Percentiles rank a stretch among this genome's conserved stretches.
Evolutionary conservation across 2,797 vertebrate species (phyloP).

Genomic region (Sciurus vulgaris): DNA sequence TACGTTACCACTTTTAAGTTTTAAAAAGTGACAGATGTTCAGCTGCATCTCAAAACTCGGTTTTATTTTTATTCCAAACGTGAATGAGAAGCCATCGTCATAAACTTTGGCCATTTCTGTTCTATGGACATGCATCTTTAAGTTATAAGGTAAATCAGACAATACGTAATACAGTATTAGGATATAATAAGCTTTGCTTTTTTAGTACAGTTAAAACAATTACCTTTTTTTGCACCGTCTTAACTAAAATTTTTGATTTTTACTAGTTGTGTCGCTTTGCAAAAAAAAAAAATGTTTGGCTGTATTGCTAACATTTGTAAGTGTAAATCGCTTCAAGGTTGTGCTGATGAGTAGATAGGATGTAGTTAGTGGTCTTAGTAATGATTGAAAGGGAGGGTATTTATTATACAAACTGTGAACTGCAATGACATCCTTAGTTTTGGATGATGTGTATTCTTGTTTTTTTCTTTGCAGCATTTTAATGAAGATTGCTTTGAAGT

Average conservation of each 20-base stretch:
- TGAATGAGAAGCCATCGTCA: conserved; percentile 75
- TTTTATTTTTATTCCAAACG: conserved; percentile 70
- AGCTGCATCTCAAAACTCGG: conserved; percentile 69
- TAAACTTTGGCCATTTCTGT: conserved; percentile 76
- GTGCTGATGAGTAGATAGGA: conserved; percentile 82
- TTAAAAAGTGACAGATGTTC: conserved; percentile 64
- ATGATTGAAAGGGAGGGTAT: conserved; percentile 88
- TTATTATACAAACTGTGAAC: conserved; percentile 90
- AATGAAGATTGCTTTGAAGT: conserved; percentile 87
- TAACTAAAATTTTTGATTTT: conserved; percentile 80
- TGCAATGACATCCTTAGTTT: conserved; percentile 86
- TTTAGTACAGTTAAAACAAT: conserved; percentile 78
- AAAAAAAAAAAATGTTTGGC: conserved; percentile 70
- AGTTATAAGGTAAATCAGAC: conserved; percentile 67
- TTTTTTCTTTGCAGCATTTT: conserved; percentile 83
- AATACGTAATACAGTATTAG: conserved; percentile 66
- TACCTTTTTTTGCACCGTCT: conserved; percentile 83
- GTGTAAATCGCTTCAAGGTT: conserved; percentile 84
- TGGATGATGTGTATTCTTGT: conserved; percentile 77
- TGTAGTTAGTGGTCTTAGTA: conserved; percentile 83
- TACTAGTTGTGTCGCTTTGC: conserved; percentile 83
- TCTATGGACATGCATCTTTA: conserved; percentile 64
- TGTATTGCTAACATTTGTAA: conserved; percentile 78
- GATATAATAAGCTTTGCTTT: conserved; percentile 68
- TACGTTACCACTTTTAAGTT: conserved; percentile 74